Conservation (phyloP, 2,888 invertebrate genomes). For the Polylopha cassiicola region DNA sequence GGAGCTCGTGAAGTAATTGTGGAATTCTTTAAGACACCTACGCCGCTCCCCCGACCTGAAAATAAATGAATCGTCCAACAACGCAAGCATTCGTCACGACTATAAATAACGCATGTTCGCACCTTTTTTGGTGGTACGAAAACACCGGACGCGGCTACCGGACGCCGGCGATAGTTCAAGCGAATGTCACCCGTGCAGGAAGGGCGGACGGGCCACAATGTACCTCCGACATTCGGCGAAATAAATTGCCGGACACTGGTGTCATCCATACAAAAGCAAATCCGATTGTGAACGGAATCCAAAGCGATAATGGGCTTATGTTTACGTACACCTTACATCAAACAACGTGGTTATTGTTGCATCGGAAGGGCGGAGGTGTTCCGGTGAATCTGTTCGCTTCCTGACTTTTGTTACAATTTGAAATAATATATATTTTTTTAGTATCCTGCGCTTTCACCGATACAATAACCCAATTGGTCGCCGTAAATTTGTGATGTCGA, state of each 20-base stretch:
- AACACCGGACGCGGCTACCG: constrained; percentile 73
- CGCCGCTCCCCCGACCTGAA: constrained; percentile 54
- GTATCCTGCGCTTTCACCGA: constrained; percentile 31
- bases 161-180: constrained; percentile 58
- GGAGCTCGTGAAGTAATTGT: constrained; percentile 18
- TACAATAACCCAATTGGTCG: constrained; percentile 40
- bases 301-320: constrained; percentile 38
- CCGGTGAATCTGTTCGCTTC: constrained; percentile 38
- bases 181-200: constrained; percentile 49
- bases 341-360: constrained; percentile 45
- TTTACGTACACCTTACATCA: constrained; percentile 39
- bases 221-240: constrained; percentile 37
- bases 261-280: constrained; percentile 57
- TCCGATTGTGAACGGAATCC: constrained; percentile 46
- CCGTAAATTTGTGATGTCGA: constrained; percentile 47
- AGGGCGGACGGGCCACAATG: constrained; percentile 33
- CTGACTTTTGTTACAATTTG: constrained; percentile 33
- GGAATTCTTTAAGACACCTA: constrained; percentile 47
- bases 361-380: constrained; percentile 30
- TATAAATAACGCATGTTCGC: constrained; percentile 71
- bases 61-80: constrained; percentile 58
- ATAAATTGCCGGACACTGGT: constrained; percentile 60
- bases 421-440: constrained; percentile 24
- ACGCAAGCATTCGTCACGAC: constrained; percentile 61
- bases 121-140: constrained; percentile 74